Percentiles rank a stretch among this genome's conserved stretches.
These are phyloP conservation scores for Oscheius sp. DNA, from an alignment of 2,888 invertebrate species.

Conservation along the genomic window DNA sequence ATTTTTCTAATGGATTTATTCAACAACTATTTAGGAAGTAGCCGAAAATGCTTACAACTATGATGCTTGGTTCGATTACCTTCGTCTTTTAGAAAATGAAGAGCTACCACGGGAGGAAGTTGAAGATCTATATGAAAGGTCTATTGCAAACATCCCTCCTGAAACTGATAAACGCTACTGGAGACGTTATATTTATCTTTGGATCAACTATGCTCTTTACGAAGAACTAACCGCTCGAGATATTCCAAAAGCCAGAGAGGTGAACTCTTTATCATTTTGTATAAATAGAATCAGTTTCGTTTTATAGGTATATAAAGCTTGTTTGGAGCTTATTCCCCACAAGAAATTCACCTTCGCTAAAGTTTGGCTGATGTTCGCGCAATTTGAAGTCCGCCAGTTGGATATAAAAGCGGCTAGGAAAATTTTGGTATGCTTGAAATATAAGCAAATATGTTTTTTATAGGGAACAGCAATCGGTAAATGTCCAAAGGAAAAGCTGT, in stretches of 20 bases:
- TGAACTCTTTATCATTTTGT: constrained; percentile 41
- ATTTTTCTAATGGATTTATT: neutral
- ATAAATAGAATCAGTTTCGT: neutral
- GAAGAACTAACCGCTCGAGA: constrained; percentile 94
- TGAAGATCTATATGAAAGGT: constrained; percentile 95
- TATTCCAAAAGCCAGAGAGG: constrained; percentile 81
- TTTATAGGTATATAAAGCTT: constrained; percentile 84
- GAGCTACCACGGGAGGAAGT: constrained; percentile 73
- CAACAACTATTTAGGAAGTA: constrained; percentile 80
- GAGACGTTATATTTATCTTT: constrained; percentile 94
- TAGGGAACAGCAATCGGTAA: constrained; percentile 89
- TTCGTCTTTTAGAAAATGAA: constrained; percentile 87
- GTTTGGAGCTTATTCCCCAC: constrained; percentile 92
- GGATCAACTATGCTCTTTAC: constrained; percentile 92
- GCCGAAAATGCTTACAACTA: constrained; percentile 93
- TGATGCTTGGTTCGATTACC: constrained; percentile 99
- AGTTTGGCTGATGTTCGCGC: constrained; percentile 94
- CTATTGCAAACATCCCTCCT: constrained; percentile 96
- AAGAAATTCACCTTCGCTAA: constrained; percentile 98
- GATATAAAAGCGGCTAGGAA: constrained; percentile 87
- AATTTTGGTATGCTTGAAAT: constrained; percentile 76
- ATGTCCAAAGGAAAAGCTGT: constrained; percentile 95
- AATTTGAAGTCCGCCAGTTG: constrained; percentile 95
- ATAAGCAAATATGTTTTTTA: neutral
- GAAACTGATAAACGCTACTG: constrained; percentile 91